Percentiles rank a stretch among this genome's conserved stretches.
phyloP scores from a whole-genome alignment of 1,140 invertebrate genomes.

The Halesus radiatus region DNA sequence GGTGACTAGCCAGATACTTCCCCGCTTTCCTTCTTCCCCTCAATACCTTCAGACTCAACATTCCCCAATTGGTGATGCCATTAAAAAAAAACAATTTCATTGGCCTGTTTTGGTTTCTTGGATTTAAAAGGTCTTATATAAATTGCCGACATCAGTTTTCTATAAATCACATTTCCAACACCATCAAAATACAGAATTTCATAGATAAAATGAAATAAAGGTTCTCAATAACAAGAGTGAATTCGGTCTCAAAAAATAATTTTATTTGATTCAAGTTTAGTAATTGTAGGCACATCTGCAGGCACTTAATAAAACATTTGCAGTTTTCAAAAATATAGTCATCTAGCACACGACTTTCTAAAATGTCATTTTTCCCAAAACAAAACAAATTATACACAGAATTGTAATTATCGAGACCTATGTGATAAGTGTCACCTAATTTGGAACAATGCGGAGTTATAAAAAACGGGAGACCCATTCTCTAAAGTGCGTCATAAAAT shows the following conservation, averaged over 20 bases:
- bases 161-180: too few relatives aligned
- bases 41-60: too few relatives aligned
- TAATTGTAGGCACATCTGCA: conserved; percentile 53
- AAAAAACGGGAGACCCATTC: conserved; percentile 37
- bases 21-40: too few relatives aligned
- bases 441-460: conserved; percentile 24
- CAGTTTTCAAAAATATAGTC: conserved; percentile 47
- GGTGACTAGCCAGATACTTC: too few relatives aligned
- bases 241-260: conserved; percentile 51
- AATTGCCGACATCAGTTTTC: too few relatives aligned
- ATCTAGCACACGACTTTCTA: conserved; percentile 7
- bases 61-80: too few relatives aligned
- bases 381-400: conserved; percentile 32
- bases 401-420: conserved; percentile 14
- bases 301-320: conserved; percentile 53
- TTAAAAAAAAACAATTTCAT: too few relatives aligned
- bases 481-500: conserved; percentile 33
- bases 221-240: too few relatives aligned
- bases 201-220: too few relatives aligned
- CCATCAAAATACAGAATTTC: too few relatives aligned
- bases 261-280: conserved; percentile 44
- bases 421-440: conserved; percentile 30
- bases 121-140: too few relatives aligned
- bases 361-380: conserved; percentile 40
- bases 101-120: too few relatives aligned